A percentile compares a stretch with the other conserved stretches of the same genome.
Conservation (phyloP, 2,888 invertebrate species). For the Panopea generosa region DNA sequence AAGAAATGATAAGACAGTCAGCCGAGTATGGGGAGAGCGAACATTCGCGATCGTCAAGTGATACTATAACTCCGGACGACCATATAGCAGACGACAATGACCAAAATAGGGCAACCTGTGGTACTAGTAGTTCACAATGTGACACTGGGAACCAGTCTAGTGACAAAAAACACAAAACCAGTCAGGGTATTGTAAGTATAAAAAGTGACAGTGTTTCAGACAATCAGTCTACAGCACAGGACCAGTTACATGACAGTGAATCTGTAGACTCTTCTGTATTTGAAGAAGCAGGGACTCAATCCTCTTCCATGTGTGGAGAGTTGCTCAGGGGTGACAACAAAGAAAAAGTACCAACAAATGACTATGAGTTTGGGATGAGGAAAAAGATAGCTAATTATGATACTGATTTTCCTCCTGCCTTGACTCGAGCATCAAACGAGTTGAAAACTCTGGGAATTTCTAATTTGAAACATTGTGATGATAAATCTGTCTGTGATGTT, state of each 20-base stretch:
- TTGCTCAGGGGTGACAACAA: conserved; percentile 29
- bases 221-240: no score
- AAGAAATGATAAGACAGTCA: conserved; percentile 50
- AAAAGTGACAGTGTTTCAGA: conserved; percentile 24
- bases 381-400: conserved; percentile 42
- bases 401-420: conserved; percentile 46
- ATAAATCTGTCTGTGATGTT: no score
- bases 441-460: no score
- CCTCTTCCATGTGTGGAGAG: conserved; percentile 18
- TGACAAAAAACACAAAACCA: background rate
- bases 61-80: conserved; percentile 58
- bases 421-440: background rate
- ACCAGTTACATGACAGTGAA: conserved; percentile 32
- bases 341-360: background rate
- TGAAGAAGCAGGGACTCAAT: conserved; percentile 28
- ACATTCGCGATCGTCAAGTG: conserved; percentile 55
- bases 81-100: conserved; percentile 25
- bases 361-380: conserved; percentile 14
- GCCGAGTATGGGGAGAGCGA: conserved; percentile 49
- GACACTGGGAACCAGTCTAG: background rate
- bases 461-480: no score
- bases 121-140: background rate
- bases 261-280: conserved; percentile 38
- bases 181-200: conserved; percentile 14
- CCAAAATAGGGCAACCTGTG: background rate